These are phyloP conservation scores for Cranoglanis bouderius DNA, from an alignment of 2,113 vertebrate genomes.

Conservation along the genomic window DNA sequence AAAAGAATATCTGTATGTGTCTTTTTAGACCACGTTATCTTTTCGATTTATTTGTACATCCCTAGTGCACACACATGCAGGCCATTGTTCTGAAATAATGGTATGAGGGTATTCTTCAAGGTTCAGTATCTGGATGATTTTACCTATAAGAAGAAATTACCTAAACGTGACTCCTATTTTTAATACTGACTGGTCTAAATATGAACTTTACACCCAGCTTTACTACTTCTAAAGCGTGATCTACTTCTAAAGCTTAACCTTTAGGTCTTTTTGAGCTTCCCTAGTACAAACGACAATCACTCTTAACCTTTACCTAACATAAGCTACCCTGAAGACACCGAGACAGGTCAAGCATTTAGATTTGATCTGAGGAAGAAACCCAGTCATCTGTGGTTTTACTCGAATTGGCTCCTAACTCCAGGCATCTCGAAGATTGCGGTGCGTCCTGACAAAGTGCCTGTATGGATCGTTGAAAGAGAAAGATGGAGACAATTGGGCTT, in stretches of 20 bases:
- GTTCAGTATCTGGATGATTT: not conserved
- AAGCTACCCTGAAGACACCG: not conserved
- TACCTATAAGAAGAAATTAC: not conserved
- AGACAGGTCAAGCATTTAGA: constrained; percentile 12
- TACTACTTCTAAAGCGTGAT: not conserved
- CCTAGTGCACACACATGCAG: too few species aligned
- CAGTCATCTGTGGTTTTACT: not conserved
- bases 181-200: not conserved
- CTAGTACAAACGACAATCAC: too few species aligned
- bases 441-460: constrained; percentile 19
- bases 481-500: constrained; percentile 30
- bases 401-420: not conserved
- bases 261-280: not conserved
- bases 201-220: not conserved
- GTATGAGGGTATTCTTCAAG: not conserved
- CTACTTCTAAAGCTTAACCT: not conserved
- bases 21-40: not conserved
- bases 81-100: not conserved
- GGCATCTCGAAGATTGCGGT: not conserved
- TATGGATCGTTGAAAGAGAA: not conserved
- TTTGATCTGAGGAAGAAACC: not conserved
- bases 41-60: not conserved
- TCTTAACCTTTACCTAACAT: not conserved
- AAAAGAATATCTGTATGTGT: not conserved
- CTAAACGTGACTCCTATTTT: not conserved